Evolutionary conservation across 2,113 vertebrate genomes (phyloP).

Genomic region (Beaufortia kweichowensis): DNA sequence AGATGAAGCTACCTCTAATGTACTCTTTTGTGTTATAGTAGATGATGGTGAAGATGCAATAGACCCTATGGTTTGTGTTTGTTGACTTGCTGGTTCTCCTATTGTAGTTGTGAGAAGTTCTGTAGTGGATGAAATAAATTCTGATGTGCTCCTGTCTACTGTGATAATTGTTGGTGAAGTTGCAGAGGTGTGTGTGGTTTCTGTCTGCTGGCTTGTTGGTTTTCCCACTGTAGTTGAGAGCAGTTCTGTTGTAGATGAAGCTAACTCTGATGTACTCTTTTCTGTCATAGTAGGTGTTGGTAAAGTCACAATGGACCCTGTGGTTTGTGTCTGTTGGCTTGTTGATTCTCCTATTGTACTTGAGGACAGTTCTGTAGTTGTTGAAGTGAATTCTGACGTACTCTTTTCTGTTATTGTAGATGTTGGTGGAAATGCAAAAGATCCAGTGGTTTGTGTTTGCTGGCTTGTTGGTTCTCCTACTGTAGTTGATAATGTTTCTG

Average conservation of each 20-base stretch:
- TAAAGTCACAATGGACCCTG: neutral
- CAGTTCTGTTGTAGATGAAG: no score
- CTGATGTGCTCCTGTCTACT: neutral
- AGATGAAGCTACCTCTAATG: neutral
- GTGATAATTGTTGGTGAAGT: no score
- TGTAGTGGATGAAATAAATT: neutral
- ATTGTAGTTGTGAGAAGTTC: neutral
- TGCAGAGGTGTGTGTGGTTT: no score
- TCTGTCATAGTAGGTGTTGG: neutral
- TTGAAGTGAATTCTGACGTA: neutral
- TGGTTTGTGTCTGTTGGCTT: neutral
- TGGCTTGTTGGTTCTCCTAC: neutral
- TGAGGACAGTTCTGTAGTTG: neutral
- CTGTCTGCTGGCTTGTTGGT: no score
- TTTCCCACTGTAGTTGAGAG: no score
- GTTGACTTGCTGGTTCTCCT: neutral
- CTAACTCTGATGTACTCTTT: neutral
- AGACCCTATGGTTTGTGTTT: neutral
- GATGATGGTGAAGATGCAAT: no score
- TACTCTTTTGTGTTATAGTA: neutral
- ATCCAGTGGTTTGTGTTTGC: neutral
- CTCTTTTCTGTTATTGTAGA: neutral
- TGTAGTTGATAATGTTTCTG: neutral
- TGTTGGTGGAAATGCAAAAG: no score
- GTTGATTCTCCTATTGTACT: neutral